Percentiles rank a stretch among this genome's conserved stretches.
phyloP scores from a whole-genome alignment of 2,888 invertebrate genomes.

The Aphodius granarius region DNA sequence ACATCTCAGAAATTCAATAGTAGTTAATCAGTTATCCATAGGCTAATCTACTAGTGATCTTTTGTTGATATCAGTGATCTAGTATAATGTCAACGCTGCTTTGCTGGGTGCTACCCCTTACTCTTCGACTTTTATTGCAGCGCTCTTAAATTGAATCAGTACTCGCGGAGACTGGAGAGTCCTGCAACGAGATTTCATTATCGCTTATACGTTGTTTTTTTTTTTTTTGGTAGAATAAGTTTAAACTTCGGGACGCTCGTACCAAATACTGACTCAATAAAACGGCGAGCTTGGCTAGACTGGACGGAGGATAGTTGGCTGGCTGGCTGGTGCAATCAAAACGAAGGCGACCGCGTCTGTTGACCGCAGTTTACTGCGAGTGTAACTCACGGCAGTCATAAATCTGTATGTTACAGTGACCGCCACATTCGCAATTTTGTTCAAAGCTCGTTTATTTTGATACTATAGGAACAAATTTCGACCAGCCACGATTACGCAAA shows the following conservation, averaged over 20 bases:
- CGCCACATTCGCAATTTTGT: neutral
- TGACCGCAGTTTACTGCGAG: neutral
- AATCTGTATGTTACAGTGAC: neutral
- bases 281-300: neutral
- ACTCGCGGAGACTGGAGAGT: neutral
- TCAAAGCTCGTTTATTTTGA: neutral
- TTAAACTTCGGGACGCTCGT: neutral
- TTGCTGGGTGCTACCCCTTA: no score
- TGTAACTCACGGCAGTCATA: neutral
- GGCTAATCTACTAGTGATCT: no score
- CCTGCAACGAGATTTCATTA: slow-evolving; percentile 14
- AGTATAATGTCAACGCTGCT: no score
- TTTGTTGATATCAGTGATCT: no score
- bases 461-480: no score
- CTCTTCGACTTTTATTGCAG: slow-evolving; percentile 9
- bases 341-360: neutral
- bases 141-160: slow-evolving; percentile 10
- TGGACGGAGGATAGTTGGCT: neutral
- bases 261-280: neutral
- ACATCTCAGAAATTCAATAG: no score
- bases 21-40: no score
- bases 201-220: neutral
- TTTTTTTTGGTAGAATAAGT: neutral
- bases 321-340: neutral
- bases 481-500: no score